Percentiles rank a stretch among this genome's conserved stretches.
Evolutionary conservation across 2,797 vertebrate species (phyloP).

Genomic region (Balearica regulorum): DNA sequence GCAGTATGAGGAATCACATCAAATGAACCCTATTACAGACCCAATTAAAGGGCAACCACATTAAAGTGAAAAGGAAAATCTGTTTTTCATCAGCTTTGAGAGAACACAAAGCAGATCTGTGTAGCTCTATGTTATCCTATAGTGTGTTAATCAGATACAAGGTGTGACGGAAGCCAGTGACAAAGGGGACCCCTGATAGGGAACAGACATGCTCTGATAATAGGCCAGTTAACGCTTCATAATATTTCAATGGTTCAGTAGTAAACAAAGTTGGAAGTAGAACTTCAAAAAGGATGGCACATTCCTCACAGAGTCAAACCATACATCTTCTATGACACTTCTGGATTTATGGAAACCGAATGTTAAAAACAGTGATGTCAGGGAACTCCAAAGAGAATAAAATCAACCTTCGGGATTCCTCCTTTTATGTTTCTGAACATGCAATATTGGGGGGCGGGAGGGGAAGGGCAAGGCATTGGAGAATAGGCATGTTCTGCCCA

Average conservation of each 20-base stretch:
- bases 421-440: constrained; percentile 43
- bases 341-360: constrained; percentile 63
- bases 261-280: constrained; percentile 67
- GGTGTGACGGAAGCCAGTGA: constrained; percentile 77
- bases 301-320: constrained; percentile 55
- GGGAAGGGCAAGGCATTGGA: background rate
- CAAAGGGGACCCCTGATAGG: constrained; percentile 72
- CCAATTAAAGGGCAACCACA: constrained; percentile 83
- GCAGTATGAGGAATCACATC: constrained; percentile 62
- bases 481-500: background rate
- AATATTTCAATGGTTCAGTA: constrained; percentile 63
- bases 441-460: background rate
- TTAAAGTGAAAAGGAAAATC: constrained; percentile 81
- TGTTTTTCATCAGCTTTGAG: constrained; percentile 82
- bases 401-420: constrained; percentile 32
- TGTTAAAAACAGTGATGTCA: constrained; percentile 54
- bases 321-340: constrained; percentile 56
- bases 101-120: constrained; percentile 80
- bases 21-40: constrained; percentile 85
- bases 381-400: constrained; percentile 41
- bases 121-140: constrained; percentile 72
- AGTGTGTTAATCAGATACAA: constrained; percentile 76
- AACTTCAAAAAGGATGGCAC: constrained; percentile 75
- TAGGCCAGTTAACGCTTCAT: constrained; percentile 66
- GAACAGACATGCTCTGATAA: constrained; percentile 70